A percentile compares a stretch with the other conserved stretches of the same genome.
These are phyloP conservation scores for Apocrypta bakeri DNA, from an alignment of 1,140 invertebrate genomes.

Conservation along the genomic window DNA sequence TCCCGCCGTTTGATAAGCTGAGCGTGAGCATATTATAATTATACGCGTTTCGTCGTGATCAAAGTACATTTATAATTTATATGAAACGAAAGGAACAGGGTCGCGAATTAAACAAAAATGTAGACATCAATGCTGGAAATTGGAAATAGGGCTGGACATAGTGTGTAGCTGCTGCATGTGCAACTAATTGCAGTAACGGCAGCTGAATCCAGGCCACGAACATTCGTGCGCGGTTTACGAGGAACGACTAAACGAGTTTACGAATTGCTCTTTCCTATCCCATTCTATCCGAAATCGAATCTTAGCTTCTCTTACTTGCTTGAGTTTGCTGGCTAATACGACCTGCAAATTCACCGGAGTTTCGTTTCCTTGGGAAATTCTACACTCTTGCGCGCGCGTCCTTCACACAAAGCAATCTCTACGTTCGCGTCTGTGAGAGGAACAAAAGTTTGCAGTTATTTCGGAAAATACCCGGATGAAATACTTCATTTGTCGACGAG, in stretches of 20 bases:
- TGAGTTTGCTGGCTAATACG: constrained; percentile 4
- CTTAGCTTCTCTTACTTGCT: constrained; percentile 20
- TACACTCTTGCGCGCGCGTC: not conserved
- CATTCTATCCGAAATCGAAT: constrained; percentile 43
- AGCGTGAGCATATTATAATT: no score
- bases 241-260: constrained; percentile 57
- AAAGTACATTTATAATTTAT: no score
- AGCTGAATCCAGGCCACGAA: constrained; percentile 61
- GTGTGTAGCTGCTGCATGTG: constrained; percentile 52
- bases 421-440: not conserved
- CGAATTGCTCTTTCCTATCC: constrained; percentile 34
- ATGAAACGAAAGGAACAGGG: no score
- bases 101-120: not conserved
- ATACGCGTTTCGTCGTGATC: no score
- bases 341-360: not conserved
- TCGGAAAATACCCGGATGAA: not conserved
- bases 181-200: constrained; percentile 59
- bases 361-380: not conserved
- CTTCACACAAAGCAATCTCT: not conserved
- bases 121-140: not conserved
- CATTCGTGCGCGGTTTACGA: constrained; percentile 59
- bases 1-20: no score
- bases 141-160: not conserved
- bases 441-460: not conserved
- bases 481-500: not conserved